Base-by-base conservation (phyloP, 64 coral and sea anemone species). In the Montipora sp. region DNA sequence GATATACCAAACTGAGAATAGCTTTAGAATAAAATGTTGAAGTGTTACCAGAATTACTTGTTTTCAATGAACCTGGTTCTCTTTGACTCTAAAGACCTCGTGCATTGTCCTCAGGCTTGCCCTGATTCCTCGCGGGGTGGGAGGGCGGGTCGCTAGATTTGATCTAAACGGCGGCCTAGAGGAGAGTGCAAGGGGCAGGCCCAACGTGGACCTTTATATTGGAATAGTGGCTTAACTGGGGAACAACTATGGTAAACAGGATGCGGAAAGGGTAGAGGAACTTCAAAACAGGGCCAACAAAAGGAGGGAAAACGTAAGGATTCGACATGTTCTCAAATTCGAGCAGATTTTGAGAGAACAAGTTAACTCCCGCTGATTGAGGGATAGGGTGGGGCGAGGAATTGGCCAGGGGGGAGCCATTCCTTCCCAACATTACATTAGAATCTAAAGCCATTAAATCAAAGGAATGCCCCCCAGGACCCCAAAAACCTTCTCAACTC, bases 381-480 rank as follows among this genome's bases (percentile, higher is more conserved):
- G 90, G 49, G 45, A 8, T 51, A 22, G 20, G 46, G 18, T 51
- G 51, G 48, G 89, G 89, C 21, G 78, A 55, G 75, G 83, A 83
- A 65, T 92, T 69, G 5, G 69, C 27, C 3, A 84, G 79, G 2
- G 80, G 66, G 18, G 47, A 6, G 1, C 27, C 27, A 27, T 27
- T 67, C 44, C 11, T 47, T 70, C 23, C 20, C 48, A 12, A 87
- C 27, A 69, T 69, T 15, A 69, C 5, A 4, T 68, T 68, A 68
- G 65, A 68, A 18, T 87, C 84, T 47, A 87, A 55, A 12, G 24
- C 84, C 84, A 87, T 87, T 10, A 87, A 68, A 55, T 87, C 84
- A 87, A 70, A 71, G 5, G 84, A 20, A 23, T 86, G 83, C 21
- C 59, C 15, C 20, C 58, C 10, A 7, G 43, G 8, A 49, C 86